These are phyloP conservation scores for Tangara arthus DNA, from an alignment of 2,797 vertebrate species.

Conservation along the genomic window DNA sequence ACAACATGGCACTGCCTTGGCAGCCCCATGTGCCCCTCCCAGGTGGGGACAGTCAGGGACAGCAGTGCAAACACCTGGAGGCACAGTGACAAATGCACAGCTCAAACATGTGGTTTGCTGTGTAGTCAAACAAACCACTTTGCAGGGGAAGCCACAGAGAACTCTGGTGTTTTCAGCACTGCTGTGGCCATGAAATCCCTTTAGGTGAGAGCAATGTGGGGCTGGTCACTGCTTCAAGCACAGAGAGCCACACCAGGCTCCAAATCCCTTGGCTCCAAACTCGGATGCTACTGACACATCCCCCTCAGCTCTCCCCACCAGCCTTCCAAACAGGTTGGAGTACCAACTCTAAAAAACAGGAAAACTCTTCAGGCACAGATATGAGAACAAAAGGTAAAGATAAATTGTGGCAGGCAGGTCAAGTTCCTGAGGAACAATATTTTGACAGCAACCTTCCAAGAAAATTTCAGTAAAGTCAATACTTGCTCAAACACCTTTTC, in stretches of 20 bases:
- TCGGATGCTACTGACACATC: not conserved
- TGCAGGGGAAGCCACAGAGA: not conserved
- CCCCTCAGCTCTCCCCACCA: not conserved
- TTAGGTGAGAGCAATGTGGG: not conserved
- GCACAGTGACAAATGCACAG: rapidly evolving
- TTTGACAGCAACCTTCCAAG: not conserved
- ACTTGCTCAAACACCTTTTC: not conserved
- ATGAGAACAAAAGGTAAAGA: not conserved
- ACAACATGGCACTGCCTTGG: not conserved
- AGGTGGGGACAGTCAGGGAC: not conserved
- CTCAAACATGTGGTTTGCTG: rapidly evolving
- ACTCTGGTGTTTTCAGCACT: rapidly evolving
- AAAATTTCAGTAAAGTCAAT: not conserved
- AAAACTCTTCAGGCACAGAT: not conserved
- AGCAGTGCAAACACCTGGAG: not conserved
- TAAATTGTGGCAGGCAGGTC: not conserved
- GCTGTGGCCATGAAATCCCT: not conserved
- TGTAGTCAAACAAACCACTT: not conserved
- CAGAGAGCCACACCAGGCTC: not conserved
- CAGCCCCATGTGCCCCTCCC: not conserved
- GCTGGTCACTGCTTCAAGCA: not conserved
- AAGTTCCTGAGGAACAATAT: not conserved
- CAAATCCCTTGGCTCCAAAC: not conserved
- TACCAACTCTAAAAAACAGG: not conserved
- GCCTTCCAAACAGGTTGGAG: not conserved